Percentiles rank a stretch among this genome's conserved stretches.
phyloP scores from a whole-genome alignment of 2,113 vertebrate genomes.

The Cheirogaleus medius region DNA sequence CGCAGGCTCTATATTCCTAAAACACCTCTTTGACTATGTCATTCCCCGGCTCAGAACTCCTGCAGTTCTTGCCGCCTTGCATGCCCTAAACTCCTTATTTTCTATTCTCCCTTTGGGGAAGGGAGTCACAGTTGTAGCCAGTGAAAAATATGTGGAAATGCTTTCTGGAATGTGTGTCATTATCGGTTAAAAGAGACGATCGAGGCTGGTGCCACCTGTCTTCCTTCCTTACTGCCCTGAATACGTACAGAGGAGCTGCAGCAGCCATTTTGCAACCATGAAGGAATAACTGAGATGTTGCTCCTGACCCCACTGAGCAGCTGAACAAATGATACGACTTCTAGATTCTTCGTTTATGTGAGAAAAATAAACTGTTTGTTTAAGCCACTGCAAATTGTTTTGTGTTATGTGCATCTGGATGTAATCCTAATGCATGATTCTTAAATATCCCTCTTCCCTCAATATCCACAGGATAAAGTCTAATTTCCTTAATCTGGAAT shows the following conservation, averaged over 20 bases:
- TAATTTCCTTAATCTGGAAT: not conserved
- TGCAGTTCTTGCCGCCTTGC: not conserved
- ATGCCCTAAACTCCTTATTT: not conserved
- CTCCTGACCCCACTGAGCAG: not conserved
- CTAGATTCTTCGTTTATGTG: not conserved
- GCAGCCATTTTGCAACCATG: not conserved
- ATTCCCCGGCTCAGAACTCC: not conserved
- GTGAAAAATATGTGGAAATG: not conserved
- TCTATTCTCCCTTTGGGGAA: not conserved
- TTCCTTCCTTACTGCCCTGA: not conserved
- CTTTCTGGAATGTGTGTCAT: not conserved
- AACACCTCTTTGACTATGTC: not conserved
- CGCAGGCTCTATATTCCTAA: not conserved
- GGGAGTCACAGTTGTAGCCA: not conserved
- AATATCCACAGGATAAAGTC: not conserved
- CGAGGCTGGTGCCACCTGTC: not conserved
- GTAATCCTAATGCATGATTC: not conserved
- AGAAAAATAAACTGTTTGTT: not conserved
- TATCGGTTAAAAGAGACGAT: not conserved
- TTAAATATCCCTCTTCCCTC: not conserved
- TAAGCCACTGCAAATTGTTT: slow-evolving; percentile 6
- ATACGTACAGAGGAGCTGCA: not conserved
- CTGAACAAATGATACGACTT: not conserved
- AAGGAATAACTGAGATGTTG: not conserved
- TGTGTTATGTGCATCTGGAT: not conserved